Evolutionary conservation across 2,113 vertebrate species (phyloP), one percentile per base, ranked within the genome.

Genomic region (Toxotes jaculatrix): DNA sequence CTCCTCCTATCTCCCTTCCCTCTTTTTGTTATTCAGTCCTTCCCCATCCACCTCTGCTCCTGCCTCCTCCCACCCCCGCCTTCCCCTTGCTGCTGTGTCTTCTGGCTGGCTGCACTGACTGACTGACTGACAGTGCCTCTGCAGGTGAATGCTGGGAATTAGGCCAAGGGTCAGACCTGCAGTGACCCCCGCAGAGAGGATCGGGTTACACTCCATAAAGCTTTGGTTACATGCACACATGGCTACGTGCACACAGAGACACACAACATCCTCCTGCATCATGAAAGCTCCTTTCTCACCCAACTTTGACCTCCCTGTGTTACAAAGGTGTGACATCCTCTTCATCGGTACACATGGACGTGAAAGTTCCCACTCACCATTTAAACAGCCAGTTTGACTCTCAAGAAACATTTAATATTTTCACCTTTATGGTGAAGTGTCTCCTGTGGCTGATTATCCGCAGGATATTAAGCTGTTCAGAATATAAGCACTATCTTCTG

Each of bases 111-210:
- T 68, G 79, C 74, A 77, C 62, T 49, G 45, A n/a, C n/a, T n/a
- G n/a, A 77, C 77, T 51, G 72, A 82, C 76, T 92, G 91, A 84
- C 82, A 83, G 79, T 90, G 83, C 89, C 82, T 85, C 88, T 94
- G 91, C 94, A 95, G 95, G 95, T 96, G 95, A 94, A 95, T 88
- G 72, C 87, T 93, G 93, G 90, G 92, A 95, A 94, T 87, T 85
- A 83, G 86, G 93, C 92, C 94, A 95, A 91, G 91, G 93, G 88
- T 93, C 90, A 83, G 59, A 72, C 84, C 82, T 80, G 84, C 82
- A 82, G 68, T 89, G 85, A 85, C 80, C 83, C 82, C 73, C 80
- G 42, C 4, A 69, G 43, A 63, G 72, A 70, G 82, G 86, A 89
- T 93, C 87, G 61, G 73, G 74, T 94, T 94, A 64, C 92, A 60